Evolutionary conservation across 2,113 vertebrate genomes (phyloP), one percentile per base, ranked within the genome.

Genomic region (Labeo rohita): DNA sequence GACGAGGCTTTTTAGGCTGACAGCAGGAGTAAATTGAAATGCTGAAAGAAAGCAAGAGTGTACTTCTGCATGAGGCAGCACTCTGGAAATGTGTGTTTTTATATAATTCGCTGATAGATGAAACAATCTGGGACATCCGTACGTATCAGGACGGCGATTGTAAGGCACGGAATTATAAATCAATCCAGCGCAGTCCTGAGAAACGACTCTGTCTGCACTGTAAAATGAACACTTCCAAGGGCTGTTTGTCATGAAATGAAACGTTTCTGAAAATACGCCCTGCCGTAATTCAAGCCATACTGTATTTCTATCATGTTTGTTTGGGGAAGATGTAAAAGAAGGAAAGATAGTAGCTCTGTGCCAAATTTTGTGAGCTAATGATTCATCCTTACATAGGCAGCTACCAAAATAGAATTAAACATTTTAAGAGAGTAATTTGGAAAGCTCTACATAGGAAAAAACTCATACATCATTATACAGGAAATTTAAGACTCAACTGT

Each of bases 81-180:
- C 34, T 61, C 77, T 61, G 77, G 84, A 90, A 86, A 93, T 83
- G 85, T 83, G 83, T 86, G 54, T 84, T 81, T 59, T 18, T 91
- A 84, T 89, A 84, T 80, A 91, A 79, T 91, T 84, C 86, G 84
- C 86, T 90, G 90, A 94, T 92, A 88, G 91, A 80, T 86, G 89
- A 88, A 92, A 93, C 87, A 93, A 91, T 92, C 77, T 77, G 90
- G 91, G 79, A 90, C 92, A 93, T 93, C 88, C 90, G 92, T 94
- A 93, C 87, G 91, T 92, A 90, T 89, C 80, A 74, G 84, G 23
- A 92, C 88, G 90, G 85, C 86, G 88, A 91, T 92, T 89, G 90
- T 50, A 68, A 89, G 89, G 90, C 45, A 28, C 43, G 76, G 78
- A 82, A 84, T 89, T 89, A 93, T 92, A 92, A 92, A 93, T 95